phyloP scores from a whole-genome alignment of 2,113 vertebrate species.

The Ovibos moschatus region DNA sequence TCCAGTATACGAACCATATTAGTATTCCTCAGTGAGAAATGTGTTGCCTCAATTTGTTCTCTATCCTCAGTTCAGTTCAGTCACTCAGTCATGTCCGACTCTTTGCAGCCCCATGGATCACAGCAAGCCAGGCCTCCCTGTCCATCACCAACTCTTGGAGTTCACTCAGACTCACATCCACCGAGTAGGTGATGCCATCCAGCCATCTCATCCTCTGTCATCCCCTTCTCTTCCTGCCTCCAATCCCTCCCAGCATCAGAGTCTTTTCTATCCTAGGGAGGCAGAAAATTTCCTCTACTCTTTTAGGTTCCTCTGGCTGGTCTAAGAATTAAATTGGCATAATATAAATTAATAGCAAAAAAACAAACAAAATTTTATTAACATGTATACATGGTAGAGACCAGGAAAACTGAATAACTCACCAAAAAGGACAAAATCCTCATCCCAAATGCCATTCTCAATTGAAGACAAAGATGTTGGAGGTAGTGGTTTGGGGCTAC shows the following conservation, averaged over 20 bases:
- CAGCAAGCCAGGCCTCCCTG: too few species aligned
- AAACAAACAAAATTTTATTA: background rate
- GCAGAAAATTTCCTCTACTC: background rate
- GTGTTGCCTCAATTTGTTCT: background rate
- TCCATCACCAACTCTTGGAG: too few species aligned
- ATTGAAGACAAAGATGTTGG: background rate
- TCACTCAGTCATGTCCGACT: too few species aligned
- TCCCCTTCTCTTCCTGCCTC: too few species aligned
- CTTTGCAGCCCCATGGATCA: too few species aligned
- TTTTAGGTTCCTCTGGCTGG: background rate
- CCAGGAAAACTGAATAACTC: background rate
- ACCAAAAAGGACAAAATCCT: background rate
- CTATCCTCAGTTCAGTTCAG: background rate
- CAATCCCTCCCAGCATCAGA: too few species aligned
- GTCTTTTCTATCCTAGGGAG: too few species aligned
- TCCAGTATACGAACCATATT: background rate
- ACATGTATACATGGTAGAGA: background rate
- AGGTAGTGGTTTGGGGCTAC: background rate
- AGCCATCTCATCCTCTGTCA: too few species aligned
- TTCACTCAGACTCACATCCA: too few species aligned
- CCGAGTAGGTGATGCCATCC: too few species aligned
- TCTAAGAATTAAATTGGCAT: background rate
- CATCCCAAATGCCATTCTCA: background rate
- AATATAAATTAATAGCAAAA: background rate
- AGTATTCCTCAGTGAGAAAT: background rate